phyloP scores from a whole-genome alignment of 2,113 vertebrate genomes.

The Hiodon alosoides region DNA sequence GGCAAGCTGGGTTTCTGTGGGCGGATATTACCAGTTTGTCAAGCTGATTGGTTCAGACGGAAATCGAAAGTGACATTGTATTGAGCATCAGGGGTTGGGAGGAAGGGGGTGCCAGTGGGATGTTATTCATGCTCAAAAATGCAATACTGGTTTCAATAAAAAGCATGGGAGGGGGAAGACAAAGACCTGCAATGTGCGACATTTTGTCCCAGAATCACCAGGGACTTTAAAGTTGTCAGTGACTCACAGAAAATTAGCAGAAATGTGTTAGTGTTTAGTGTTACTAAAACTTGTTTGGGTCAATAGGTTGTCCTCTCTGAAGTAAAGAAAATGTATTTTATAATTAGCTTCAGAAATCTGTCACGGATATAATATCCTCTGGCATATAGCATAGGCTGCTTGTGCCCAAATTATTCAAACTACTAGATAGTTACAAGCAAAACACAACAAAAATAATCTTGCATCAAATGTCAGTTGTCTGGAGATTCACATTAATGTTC shows the following conservation, averaged over 20 bases:
- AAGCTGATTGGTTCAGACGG: background rate
- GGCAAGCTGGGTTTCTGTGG: conserved; percentile 8
- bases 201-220: conserved; percentile 1
- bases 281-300: conserved; percentile 2
- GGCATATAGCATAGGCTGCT: background rate
- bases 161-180: background rate
- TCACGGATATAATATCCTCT: background rate
- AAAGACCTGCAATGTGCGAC: background rate
- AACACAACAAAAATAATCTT: no score
- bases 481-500: no score
- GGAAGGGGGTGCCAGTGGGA: background rate
- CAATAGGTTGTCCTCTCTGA: background rate
- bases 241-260: background rate
- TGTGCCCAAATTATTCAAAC: no score
- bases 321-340: background rate
- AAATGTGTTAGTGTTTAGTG: no score
- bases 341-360: background rate
- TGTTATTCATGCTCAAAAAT: conserved; percentile 16
- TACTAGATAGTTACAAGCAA: no score
- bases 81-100: background rate
- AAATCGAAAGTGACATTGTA: conserved; percentile 3
- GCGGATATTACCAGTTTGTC: background rate
- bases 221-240: background rate
- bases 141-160: background rate
- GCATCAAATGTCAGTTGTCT: no score